Conservation (phyloP, 2,797 vertebrate species). For the Geotrypetes seraphini region DNA sequence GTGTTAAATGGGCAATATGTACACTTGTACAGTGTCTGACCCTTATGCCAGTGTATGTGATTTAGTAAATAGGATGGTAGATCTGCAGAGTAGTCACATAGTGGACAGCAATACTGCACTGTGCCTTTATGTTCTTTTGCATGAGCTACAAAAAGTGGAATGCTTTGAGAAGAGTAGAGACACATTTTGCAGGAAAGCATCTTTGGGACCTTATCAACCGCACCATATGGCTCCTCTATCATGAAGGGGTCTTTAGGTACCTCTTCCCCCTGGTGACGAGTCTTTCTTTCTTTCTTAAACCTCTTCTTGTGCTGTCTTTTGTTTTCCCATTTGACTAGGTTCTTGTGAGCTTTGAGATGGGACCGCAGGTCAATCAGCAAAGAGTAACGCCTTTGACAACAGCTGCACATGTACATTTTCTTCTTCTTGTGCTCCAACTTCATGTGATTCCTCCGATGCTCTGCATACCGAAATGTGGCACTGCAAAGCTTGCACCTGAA, state of each 20-base stretch:
- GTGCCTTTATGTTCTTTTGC: constrained; percentile 20
- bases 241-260: constrained; percentile 23
- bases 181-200: constrained; percentile 27
- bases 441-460: constrained; percentile 14
- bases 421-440: constrained; percentile 23
- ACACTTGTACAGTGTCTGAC: constrained; percentile 30
- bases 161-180: constrained; percentile 19
- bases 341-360: constrained; percentile 18
- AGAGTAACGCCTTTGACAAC: constrained; percentile 26
- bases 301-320: constrained; percentile 12
- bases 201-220: constrained; percentile 2
- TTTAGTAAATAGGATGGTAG: constrained; percentile 16
- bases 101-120: constrained; percentile 28
- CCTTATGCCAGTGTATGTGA: constrained; percentile 37
- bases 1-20: constrained; percentile 29
- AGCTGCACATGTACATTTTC: constrained; percentile 20
- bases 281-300: too few species aligned
- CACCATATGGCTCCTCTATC: constrained; percentile 15
- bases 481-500: constrained; percentile 30
- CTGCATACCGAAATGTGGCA: neutral
- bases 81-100: constrained; percentile 10
- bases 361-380: constrained; percentile 18
- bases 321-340: constrained; percentile 4
- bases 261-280: constrained; percentile 12
- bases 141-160: constrained; percentile 20